Evolutionary conservation across 1,140 invertebrate genomes (phyloP).

Genomic region (Ladona fulva): DNA sequence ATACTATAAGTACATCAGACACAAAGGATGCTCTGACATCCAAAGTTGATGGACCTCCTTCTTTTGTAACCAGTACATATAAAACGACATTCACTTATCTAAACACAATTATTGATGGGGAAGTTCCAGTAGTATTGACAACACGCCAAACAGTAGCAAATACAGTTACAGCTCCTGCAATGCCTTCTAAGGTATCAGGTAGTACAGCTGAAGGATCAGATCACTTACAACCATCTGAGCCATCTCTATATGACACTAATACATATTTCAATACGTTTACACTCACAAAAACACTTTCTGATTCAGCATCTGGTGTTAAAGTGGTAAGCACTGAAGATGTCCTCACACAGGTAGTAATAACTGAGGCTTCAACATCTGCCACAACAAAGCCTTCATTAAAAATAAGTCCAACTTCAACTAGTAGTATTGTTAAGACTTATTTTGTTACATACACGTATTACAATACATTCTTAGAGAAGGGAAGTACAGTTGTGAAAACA

Average conservation of each 20-base stretch:
- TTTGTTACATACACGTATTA: slow-evolving; percentile 55
- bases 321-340: slow-evolving; percentile 50
- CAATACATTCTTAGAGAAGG: slow-evolving; percentile 47
- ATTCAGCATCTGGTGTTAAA: slow-evolving; percentile 38
- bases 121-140: slow-evolving; percentile 51
- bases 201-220: neutral
- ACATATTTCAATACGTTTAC: slow-evolving; percentile 59
- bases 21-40: slow-evolving; percentile 19
- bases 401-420: slow-evolving; percentile 27
- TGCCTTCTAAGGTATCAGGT: slow-evolving; percentile 32
- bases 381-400: neutral
- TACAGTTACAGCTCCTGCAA: slow-evolving; percentile 54
- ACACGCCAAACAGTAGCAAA: slow-evolving; percentile 58
- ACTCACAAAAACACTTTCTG: slow-evolving; percentile 51
- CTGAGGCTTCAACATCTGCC: slow-evolving; percentile 28
- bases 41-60: slow-evolving; percentile 7
- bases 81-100: slow-evolving; percentile 62
- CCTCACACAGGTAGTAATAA: slow-evolving; percentile 51
- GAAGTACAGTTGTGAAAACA: slow-evolving; percentile 44
- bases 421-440: slow-evolving; percentile 50
- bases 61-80: slow-evolving; percentile 51
- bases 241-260: slow-evolving; percentile 50
- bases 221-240: slow-evolving; percentile 48
- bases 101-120: slow-evolving; percentile 52
- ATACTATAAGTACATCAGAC: slow-evolving; percentile 33